These are phyloP conservation scores for Holocentrus rufus DNA, from an alignment of 2,797 vertebrate species.

Conservation along the genomic window DNA sequence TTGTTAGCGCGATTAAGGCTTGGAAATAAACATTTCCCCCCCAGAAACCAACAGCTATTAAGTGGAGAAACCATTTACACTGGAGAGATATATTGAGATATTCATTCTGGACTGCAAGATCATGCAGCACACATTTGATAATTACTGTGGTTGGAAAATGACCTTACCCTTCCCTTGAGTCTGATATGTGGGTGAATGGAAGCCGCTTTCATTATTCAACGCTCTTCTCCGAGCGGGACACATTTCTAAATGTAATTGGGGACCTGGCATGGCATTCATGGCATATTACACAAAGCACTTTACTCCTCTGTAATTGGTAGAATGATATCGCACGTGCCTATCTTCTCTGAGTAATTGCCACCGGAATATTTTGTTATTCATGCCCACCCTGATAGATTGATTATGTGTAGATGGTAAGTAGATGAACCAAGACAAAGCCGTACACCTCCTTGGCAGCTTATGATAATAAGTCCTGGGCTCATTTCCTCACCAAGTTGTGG, in stretches of 20 bases:
- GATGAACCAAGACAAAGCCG: slow-evolving; percentile 24
- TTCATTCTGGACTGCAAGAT: slow-evolving; percentile 64
- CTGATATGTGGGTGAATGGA: slow-evolving; percentile 72
- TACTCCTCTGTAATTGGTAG: slow-evolving; percentile 64
- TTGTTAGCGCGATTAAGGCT: slow-evolving; percentile 33
- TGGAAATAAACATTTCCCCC: slow-evolving; percentile 18
- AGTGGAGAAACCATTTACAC: slow-evolving; percentile 46
- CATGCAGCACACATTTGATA: slow-evolving; percentile 70
- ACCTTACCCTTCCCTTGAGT: slow-evolving; percentile 70
- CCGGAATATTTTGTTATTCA: slow-evolving; percentile 39
- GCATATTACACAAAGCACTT: slow-evolving; percentile 70
- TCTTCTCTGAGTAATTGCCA: slow-evolving; percentile 28
- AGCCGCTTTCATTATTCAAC: slow-evolving; percentile 77
- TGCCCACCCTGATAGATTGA: slow-evolving; percentile 29
- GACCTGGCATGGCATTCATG: slow-evolving; percentile 68
- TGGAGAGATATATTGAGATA: slow-evolving; percentile 57
- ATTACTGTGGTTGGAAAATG: slow-evolving; percentile 72
- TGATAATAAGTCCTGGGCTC: slow-evolving; percentile 18
- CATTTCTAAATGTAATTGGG: slow-evolving; percentile 76
- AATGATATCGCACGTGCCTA: slow-evolving; percentile 48
- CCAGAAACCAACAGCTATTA: slow-evolving; percentile 45
- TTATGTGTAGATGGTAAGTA: slow-evolving; percentile 28
- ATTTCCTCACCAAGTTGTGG: slow-evolving; percentile 27
- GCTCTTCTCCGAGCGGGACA: slow-evolving; percentile 67
- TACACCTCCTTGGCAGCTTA: not conserved